Evolutionary conservation across 2,888 invertebrate species (phyloP), one percentile per base, ranked within the genome.

Genomic region (Drosophila lutescens): DNA sequence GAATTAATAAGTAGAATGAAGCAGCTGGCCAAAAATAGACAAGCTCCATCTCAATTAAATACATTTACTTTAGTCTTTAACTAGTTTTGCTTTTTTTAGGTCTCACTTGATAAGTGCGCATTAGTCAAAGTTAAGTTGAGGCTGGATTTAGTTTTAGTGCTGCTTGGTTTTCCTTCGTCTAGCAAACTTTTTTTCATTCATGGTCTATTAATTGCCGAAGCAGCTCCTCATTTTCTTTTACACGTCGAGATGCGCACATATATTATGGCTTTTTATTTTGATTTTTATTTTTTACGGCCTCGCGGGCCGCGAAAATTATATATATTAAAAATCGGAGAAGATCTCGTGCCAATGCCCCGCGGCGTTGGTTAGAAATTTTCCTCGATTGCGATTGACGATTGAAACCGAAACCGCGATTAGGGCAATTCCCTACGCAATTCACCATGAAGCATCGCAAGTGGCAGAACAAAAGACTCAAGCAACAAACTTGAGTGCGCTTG

Each of bases 191-290:
- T 26, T 26, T 26, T 26, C 6, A 60, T 88, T 82, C 78, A 87
- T 85, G 85, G 85, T 85, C 85, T 85, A 85, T 85, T 89, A 85
- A 85, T 74, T 81, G 68, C 58, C 51, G 10, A 50, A 59, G 67
- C 59, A 60, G 63, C 51, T 56, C 66, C 51, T 56, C 66, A 78
- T 77, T 84, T 86, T 80, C 85, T 81, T 76, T 85, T 62, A 26
- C 51, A 46, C 62, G 30, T 41, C 46, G 62, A 68, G 57, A 77
- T 50, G 57, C 59, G 46, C 38, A 26, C 36, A 23, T 34, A 49
- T 32, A 36, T 26, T 20, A n/a, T 41, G 63, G 67, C 43, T 61
- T 56, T 56, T 51, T 65, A 30, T 30, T 53, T 63, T 26, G 26
- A 26, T 26, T 26, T 26, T 26, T 26, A 26, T 2, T 74, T 61